These are phyloP conservation scores for Itoplectis maculator DNA, from an alignment of 2,888 invertebrate genomes.

Conservation along the genomic window DNA sequence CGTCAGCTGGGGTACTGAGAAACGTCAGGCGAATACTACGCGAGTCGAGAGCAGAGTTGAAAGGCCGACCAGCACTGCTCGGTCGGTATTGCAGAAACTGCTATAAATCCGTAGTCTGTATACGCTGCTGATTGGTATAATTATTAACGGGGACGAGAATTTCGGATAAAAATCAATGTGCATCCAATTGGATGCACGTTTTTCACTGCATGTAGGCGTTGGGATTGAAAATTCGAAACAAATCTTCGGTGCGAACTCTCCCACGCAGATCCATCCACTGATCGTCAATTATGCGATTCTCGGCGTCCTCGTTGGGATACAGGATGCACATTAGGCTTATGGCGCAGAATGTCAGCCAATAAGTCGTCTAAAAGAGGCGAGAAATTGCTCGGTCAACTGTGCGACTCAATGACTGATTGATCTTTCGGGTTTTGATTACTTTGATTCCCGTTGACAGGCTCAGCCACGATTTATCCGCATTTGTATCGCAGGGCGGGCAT, in stretches of 20 bases:
- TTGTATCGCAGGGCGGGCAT: conserved; percentile 47
- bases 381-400: background rate
- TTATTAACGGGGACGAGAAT: too few relatives aligned
- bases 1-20: conserved; percentile 34
- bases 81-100: too few relatives aligned
- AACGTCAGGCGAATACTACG: conserved; percentile 25
- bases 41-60: background rate
- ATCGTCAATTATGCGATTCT: conserved; percentile 51
- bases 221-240: conserved; percentile 51
- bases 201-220: background rate
- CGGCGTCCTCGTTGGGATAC: conserved; percentile 27
- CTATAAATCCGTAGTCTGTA: too few relatives aligned
- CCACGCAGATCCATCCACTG: conserved; percentile 45
- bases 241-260: conserved; percentile 49
- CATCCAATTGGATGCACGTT: background rate
- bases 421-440: conserved; percentile 17
- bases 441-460: conserved; percentile 46
- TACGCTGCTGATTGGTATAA: too few relatives aligned
- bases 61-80: too few relatives aligned
- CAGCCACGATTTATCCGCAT: conserved; percentile 31
- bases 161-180: too few relatives aligned
- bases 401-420: background rate
- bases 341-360: conserved; percentile 55
- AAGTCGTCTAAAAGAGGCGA: conserved; percentile 34
- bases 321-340: conserved; percentile 46